These are phyloP conservation scores for Saguinus midas DNA, from an alignment of 2,113 vertebrate species.

Conservation along the genomic window DNA sequence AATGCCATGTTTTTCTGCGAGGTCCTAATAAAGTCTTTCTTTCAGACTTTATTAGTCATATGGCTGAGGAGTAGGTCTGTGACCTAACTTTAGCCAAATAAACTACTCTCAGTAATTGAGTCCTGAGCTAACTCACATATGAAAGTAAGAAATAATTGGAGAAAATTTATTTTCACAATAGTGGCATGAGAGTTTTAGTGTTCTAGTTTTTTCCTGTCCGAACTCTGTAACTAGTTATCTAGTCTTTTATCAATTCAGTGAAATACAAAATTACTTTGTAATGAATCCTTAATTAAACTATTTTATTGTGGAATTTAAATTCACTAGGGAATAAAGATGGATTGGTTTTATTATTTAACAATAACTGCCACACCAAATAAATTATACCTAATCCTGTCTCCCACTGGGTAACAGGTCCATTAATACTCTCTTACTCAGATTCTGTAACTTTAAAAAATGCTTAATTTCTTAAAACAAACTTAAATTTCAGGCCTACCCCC, in stretches of 20 bases:
- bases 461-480: neutral
- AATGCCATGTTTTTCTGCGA: neutral
- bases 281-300: neutral
- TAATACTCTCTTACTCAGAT: neutral
- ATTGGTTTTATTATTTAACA: neutral
- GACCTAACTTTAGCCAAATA: neutral
- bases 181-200: neutral
- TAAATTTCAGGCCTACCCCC: neutral
- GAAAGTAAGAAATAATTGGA: neutral
- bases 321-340: neutral
- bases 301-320: neutral
- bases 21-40: neutral
- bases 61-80: neutral
- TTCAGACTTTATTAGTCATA: neutral
- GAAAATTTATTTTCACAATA: neutral
- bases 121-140: neutral
- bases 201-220: neutral
- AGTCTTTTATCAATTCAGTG: neutral
- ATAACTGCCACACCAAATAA: neutral
- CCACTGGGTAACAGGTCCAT: neutral
- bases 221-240: neutral
- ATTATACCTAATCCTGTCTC: neutral
- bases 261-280: neutral
- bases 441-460: neutral
- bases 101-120: neutral